Conservation (phyloP, 2,888 invertebrate genomes). For the Hirtodrosophila duncani region DNA sequence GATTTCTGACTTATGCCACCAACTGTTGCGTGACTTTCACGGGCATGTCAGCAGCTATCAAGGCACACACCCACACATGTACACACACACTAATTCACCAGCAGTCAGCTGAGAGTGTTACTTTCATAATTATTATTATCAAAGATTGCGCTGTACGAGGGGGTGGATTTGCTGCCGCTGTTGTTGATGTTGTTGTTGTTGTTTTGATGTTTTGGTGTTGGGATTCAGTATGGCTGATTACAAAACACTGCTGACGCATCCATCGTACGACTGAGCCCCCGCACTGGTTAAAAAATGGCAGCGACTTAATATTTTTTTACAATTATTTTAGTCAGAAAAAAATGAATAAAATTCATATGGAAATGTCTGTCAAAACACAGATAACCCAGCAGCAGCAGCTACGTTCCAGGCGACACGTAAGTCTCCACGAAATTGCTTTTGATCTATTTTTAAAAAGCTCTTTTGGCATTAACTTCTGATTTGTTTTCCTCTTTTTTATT, state of each 20-base stretch:
- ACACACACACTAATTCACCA: not conserved
- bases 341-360: not conserved
- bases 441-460: conserved; percentile 52
- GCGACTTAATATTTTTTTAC: too few species aligned
- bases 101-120: conserved; percentile 12
- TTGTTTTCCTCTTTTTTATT: conserved; percentile 23
- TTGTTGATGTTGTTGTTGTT: not conserved
- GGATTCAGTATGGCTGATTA: conserved; percentile 19
- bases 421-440: conserved; percentile 1
- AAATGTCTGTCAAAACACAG: not conserved
- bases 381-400: conserved; percentile 1
- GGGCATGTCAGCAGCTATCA: conserved; percentile 18
- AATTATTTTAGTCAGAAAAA: too few species aligned
- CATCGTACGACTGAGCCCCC: conserved; percentile 17
- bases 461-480: too few species aligned
- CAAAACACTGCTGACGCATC: conserved; percentile 20
- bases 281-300: too few species aligned
- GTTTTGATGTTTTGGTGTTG: conserved; percentile 12
- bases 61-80: conserved; percentile 6
- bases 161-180: not conserved
- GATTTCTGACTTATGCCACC: conserved; percentile 5
- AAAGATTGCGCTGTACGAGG: conserved; percentile 1
- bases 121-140: conserved; percentile 50
- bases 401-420: conserved; percentile 39
- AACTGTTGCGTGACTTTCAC: conserved; percentile 36